phyloP scores from a whole-genome alignment of 2,113 vertebrate genomes.

The Cottus gobio region DNA sequence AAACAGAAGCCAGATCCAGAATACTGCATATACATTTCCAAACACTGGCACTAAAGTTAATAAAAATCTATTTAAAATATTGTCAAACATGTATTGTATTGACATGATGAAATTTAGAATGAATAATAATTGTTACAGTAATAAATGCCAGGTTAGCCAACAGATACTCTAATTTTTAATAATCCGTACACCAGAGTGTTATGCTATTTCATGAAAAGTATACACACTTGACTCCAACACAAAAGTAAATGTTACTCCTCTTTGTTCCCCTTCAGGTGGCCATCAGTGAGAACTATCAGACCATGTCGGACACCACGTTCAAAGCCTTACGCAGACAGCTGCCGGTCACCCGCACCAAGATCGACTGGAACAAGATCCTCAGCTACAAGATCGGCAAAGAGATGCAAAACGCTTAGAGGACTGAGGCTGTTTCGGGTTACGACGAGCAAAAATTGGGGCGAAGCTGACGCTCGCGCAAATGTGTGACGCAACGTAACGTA shows the following conservation, averaged over 20 bases:
- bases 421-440: neutral
- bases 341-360: conserved; percentile 97
- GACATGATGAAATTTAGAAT: neutral
- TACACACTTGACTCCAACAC: neutral
- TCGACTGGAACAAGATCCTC: conserved; percentile 99
- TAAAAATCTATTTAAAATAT: neutral
- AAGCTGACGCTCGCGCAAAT: conserved; percentile 72
- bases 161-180: neutral
- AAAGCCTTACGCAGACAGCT: conserved; percentile 96
- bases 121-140: neutral
- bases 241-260: neutral
- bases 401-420: conserved; percentile 91
- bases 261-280: conserved; percentile 84
- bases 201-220: neutral
- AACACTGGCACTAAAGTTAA: neutral
- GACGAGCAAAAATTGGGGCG: conserved; percentile 9
- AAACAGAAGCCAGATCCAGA: neutral
- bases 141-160: neutral
- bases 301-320: conserved; percentile 98
- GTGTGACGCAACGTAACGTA: conserved; percentile 42
- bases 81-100: neutral
- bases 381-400: conserved; percentile 99
- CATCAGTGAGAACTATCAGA: conserved; percentile 96
- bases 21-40: neutral
- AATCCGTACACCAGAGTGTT: neutral